Evolutionary conservation across 1,140 invertebrate species (phyloP), one percentile per base, ranked within the genome.

Genomic region (Coptotermes formosanus): DNA sequence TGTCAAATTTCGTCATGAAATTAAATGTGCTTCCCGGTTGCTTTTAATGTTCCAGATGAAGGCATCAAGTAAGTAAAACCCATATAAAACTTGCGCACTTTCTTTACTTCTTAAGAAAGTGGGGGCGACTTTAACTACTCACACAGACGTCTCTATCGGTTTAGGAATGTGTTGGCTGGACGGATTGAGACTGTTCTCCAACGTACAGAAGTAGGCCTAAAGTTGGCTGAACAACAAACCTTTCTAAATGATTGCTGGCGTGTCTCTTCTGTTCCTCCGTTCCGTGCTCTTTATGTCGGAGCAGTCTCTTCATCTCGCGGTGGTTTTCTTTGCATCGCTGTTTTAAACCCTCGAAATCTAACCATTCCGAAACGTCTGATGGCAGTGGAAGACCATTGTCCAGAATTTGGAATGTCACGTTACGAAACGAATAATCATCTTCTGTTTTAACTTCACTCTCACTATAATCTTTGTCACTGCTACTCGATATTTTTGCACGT

Each of bases 311-410:
- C 85, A 88, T 64, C 45, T 87, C 85, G 16, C 86, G 83, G 59
- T 89, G 89, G 16, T 85, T 85, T 23, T 86, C 45, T 44, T 87
- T 82, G 85, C 88, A 89, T 14, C 55, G 64, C 2, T 75, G 48
- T 59, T 82, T 87, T 75, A 89, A 86, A 30, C 16, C n/a, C 48
- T 82, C 44, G 48, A 87, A 89, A 84, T 89, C 84, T 82, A 88
- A 92, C 92, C 86, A 91, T 89, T 32, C 92, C 87, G 89, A 92
- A 92, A 89, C 90, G 92, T 87, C 89, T 88, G 86, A 91, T 91
- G 64, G 91, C 90, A 83, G 89, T 89, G 87, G 85, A 16, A 89
- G 87, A 85, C 91, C 90, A 44, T 90, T 89, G 2, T 92, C 92
- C 44, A 93, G 87, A 45, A 92, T 89, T n/a, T 90, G 89, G 86